phyloP scores from a whole-genome alignment of 2,113 vertebrate genomes.

The Himantopus leucocephalus region DNA sequence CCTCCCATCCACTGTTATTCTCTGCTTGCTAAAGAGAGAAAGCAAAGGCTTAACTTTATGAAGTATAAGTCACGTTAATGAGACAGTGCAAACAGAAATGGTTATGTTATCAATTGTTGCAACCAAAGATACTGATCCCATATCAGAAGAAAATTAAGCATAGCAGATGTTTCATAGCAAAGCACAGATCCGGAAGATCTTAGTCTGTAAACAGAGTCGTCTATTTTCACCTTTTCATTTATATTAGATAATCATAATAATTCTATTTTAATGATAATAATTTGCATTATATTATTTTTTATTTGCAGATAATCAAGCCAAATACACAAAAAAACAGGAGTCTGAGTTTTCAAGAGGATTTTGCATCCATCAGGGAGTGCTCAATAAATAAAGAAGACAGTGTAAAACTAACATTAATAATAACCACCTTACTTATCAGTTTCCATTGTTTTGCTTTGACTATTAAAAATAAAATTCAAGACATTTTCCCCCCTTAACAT shows the following conservation, averaged over 20 bases:
- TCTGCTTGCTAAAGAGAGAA: not conserved
- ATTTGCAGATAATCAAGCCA: not conserved
- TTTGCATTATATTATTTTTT: not conserved
- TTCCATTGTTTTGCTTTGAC: not conserved
- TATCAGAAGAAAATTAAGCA: not conserved
- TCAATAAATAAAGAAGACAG: not conserved
- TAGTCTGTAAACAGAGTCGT: not conserved
- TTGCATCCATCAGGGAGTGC: not conserved
- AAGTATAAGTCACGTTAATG: not conserved
- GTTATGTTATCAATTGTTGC: not conserved
- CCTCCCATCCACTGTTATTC: not conserved
- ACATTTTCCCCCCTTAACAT: not conserved
- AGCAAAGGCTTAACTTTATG: not conserved
- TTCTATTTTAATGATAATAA: not conserved
- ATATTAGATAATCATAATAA: not conserved
- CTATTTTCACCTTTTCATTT: not conserved
- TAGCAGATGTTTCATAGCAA: not conserved
- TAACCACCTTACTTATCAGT: not conserved
- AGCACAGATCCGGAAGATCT: not conserved
- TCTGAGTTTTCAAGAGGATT: not conserved
- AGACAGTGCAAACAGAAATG: not conserved
- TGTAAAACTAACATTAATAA: not conserved
- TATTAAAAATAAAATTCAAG: slow-evolving; percentile 5
- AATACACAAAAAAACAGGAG: not conserved
- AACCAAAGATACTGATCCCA: not conserved